Conservation (phyloP, 2,797 vertebrate genomes). For the Clarias pachynema region DNA sequence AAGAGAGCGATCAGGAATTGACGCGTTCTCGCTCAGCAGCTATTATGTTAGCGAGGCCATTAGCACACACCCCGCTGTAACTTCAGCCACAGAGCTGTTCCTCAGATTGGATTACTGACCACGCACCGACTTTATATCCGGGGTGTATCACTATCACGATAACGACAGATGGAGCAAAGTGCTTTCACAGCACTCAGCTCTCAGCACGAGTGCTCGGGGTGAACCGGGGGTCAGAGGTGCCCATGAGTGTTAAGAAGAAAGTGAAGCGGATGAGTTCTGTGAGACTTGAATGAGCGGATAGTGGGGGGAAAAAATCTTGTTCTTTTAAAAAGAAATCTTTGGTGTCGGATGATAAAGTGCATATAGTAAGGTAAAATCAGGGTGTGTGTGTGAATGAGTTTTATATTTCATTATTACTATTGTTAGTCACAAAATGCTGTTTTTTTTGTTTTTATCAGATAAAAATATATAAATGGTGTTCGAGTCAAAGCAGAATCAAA, state of each 20-base stretch:
- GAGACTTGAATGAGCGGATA: background rate
- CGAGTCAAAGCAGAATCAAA: no score
- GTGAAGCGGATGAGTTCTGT: no score
- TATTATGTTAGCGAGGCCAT: slow-evolving; percentile 10
- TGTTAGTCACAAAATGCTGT: background rate
- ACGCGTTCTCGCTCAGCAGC: background rate
- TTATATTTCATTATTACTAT: background rate
- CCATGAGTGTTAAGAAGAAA: background rate
- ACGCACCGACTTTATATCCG: slow-evolving; percentile 11
- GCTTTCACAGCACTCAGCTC: background rate
- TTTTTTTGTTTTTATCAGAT: no score
- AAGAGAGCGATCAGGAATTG: background rate
- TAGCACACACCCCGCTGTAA: slow-evolving; percentile 8
- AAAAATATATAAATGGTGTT: no score
- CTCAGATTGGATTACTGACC: slow-evolving; percentile 16
- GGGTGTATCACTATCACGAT: background rate
- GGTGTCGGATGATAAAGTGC: no score
- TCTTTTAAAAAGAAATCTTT: no score
- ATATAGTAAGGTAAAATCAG: no score
- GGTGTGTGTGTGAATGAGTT: background rate
- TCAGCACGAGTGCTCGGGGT: background rate
- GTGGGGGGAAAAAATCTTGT: no score
- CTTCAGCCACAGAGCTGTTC: slow-evolving; percentile 1
- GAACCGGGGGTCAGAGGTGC: background rate
- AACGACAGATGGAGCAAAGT: background rate